These are phyloP conservation scores for Channa striata DNA, from an alignment of 2,797 vertebrate species.

Conservation along the genomic window DNA sequence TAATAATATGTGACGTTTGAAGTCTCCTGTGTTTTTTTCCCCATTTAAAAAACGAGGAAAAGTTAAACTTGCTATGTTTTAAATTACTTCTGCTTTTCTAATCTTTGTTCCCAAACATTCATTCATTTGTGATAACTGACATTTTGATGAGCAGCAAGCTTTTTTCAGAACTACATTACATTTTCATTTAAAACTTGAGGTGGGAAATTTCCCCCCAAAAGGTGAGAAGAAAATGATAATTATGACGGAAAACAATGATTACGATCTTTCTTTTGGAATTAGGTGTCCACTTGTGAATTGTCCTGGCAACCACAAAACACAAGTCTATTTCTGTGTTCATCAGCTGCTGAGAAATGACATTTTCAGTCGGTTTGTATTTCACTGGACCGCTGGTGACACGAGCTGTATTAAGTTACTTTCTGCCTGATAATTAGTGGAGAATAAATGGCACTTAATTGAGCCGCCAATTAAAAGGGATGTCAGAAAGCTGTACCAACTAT, in stretches of 20 bases:
- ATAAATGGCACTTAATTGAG: constrained; percentile 39
- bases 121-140: background rate
- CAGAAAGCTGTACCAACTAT: constrained; percentile 21
- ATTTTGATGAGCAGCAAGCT: background rate
- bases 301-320: background rate
- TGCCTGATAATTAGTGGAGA: constrained; percentile 34
- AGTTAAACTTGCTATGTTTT: background rate
- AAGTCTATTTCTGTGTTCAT: constrained; percentile 8
- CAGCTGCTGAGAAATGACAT: constrained; percentile 20
- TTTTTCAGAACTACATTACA: background rate
- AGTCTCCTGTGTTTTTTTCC: background rate
- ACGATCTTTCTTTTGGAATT: background rate
- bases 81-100: background rate
- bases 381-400: constrained; percentile 4
- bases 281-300: background rate
- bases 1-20: too few relatives aligned
- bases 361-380: constrained; percentile 19
- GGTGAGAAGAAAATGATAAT: background rate
- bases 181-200: background rate
- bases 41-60: background rate
- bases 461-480: constrained; percentile 35
- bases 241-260: background rate
- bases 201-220: background rate
- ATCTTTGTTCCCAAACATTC: background rate
- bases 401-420: constrained; percentile 23